Evolutionary conservation across 2,888 invertebrate genomes (phyloP).

Genomic region (Trichogramma evanescens): DNA sequence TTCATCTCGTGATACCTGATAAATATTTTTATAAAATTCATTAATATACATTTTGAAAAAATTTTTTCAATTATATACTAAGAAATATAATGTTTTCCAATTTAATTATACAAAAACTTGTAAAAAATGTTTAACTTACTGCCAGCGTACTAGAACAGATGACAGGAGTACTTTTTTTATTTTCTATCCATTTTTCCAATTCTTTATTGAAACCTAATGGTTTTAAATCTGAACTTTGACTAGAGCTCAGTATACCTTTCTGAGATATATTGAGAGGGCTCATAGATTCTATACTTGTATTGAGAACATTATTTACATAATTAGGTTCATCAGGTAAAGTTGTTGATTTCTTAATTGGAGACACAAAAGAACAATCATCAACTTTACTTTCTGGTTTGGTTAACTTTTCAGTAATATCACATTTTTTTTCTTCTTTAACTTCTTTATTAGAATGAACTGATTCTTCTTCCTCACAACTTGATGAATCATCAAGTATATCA

Average conservation of each 20-base stretch:
- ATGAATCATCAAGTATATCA: constrained; percentile 9
- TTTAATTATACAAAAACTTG: background rate
- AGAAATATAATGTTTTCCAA: background rate
- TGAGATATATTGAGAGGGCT: background rate
- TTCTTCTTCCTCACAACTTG: constrained; percentile 9
- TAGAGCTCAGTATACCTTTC: background rate
- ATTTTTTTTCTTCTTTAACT: constrained; percentile 1
- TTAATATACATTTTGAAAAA: constrained; percentile 5
- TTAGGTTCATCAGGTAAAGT: background rate
- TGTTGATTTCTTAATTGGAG: constrained; percentile 1
- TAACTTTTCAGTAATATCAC: background rate
- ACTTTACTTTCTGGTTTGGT: background rate
- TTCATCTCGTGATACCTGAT: constrained; percentile 30
- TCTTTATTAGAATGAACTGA: background rate
- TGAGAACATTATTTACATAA: constrained; percentile 7
- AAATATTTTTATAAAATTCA: constrained; percentile 1
- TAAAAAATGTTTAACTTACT: constrained; percentile 11
- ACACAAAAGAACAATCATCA: constrained; percentile 7
- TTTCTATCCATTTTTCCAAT: constrained; percentile 35
- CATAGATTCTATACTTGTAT: constrained; percentile 25
- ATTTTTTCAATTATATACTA: background rate
- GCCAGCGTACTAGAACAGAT: constrained; percentile 33
- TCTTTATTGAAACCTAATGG: constrained; percentile 36
- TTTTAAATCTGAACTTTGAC: constrained; percentile 33
- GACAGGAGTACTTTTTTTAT: constrained; percentile 28